Conservation (phyloP, 2,113 vertebrate species). For the Aix galericulata region DNA sequence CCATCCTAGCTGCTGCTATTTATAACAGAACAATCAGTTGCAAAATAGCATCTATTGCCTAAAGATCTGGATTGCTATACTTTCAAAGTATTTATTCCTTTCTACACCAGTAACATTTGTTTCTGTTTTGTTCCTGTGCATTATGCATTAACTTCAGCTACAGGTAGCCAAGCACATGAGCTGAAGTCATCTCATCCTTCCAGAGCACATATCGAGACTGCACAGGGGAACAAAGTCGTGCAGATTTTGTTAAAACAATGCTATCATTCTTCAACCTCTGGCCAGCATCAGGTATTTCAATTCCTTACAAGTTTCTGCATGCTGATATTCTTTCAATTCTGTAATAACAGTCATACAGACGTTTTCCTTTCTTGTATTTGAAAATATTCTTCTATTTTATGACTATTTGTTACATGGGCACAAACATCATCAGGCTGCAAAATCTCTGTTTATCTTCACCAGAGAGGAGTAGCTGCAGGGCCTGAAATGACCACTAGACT, state of each 20-base stretch:
- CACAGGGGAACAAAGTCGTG: not conserved
- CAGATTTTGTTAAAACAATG: not conserved
- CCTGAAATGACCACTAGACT: not conserved
- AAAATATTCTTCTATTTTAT: not conserved
- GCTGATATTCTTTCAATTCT: not conserved
- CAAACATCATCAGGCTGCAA: not conserved
- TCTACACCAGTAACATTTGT: not conserved
- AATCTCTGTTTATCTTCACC: not conserved
- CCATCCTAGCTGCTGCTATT: not conserved
- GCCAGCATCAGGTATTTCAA: not conserved
- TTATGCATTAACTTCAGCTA: not conserved
- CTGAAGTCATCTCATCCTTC: not conserved
- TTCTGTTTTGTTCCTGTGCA: not conserved
- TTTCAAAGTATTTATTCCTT: not conserved
- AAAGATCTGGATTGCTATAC: not conserved
- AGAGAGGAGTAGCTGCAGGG: conserved; percentile 10
- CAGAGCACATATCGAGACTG: not conserved
- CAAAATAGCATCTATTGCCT: not conserved
- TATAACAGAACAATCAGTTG: not conserved
- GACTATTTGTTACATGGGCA: not conserved
- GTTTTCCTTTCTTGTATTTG: not conserved
- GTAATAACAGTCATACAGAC: not conserved
- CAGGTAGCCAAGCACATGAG: not conserved
- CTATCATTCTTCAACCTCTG: not conserved
- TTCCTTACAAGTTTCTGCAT: not conserved